Evolutionary conservation across 1,140 invertebrate species (phyloP).

Genomic region (Micrasema minimum): DNA sequence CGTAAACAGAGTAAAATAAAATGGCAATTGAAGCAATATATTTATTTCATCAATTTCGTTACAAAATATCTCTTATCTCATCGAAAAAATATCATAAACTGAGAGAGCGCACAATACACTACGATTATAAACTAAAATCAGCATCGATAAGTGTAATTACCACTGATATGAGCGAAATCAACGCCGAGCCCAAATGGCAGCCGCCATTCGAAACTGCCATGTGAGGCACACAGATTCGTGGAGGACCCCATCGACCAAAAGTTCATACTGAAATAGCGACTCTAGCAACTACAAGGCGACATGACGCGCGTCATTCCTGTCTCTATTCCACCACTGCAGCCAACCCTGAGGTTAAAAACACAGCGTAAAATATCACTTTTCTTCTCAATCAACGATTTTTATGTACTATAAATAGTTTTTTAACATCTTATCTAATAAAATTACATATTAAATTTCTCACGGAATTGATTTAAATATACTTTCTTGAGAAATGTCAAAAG

Average conservation of each 20-base stretch:
- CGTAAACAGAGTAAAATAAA: constrained; percentile 31
- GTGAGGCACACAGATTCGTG: constrained; percentile 47
- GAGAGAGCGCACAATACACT: neutral
- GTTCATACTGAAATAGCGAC: constrained; percentile 48
- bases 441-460: no score
- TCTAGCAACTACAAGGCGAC: constrained; percentile 23
- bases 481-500: constrained; percentile 14
- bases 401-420: neutral
- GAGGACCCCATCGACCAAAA: constrained; percentile 50
- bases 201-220: constrained; percentile 46
- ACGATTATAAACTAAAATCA: constrained; percentile 19
- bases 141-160: constrained; percentile 34
- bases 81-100: constrained; percentile 19
- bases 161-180: constrained; percentile 28
- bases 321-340: constrained; percentile 37
- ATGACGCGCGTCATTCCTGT: constrained; percentile 43
- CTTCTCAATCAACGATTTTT: neutral
- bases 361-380: neutral
- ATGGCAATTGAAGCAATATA: constrained; percentile 41
- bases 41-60: constrained; percentile 28
- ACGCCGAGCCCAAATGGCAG: constrained; percentile 35
- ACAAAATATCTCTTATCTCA: neutral
- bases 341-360: constrained; percentile 7
- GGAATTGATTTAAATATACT: neutral
- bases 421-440: no score